Evolutionary conservation across 35 echinoderm and acorn worm species (phyloP).

Genomic region (Stichopus chloronotus): DNA sequence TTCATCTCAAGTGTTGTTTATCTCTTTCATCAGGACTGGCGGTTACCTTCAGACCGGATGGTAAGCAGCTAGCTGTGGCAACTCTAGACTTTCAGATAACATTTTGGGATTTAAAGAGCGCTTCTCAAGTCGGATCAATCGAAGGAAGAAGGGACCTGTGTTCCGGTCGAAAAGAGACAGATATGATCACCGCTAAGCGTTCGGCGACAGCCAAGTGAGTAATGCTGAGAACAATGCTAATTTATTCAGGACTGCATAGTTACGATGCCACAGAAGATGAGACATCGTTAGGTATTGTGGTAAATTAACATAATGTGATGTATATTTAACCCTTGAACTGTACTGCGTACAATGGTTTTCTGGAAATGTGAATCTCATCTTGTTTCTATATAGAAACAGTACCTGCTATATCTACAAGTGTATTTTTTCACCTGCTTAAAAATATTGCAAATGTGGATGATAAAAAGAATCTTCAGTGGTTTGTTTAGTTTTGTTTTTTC

Average conservation of each 20-base stretch:
- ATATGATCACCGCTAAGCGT: slow-evolving; percentile 89
- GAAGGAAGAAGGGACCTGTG: slow-evolving; percentile 88
- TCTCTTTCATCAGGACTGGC: slow-evolving; percentile 56
- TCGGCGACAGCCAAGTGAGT: slow-evolving; percentile 83
- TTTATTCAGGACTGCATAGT: neutral
- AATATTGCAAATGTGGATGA: too few species aligned
- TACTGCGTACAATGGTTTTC: too few species aligned
- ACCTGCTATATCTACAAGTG: too few species aligned
- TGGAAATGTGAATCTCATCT: too few species aligned
- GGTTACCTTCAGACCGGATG: slow-evolving; percentile 84
- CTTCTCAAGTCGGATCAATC: slow-evolving; percentile 78
- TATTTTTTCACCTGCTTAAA: too few species aligned
- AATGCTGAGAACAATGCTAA: neutral
- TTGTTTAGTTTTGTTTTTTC: too few species aligned
- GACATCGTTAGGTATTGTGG: too few species aligned
- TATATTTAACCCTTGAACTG: too few species aligned
- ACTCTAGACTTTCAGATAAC: slow-evolving; percentile 92
- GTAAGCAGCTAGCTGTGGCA: slow-evolving; percentile 84
- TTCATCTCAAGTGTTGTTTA: neutral
- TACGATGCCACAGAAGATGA: neutral
- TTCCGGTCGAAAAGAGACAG: slow-evolving; percentile 69
- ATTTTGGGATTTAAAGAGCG: slow-evolving; percentile 87
- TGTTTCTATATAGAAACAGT: too few species aligned
- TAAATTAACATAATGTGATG: too few species aligned
- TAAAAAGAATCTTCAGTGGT: too few species aligned